A percentile compares a stretch with the other conserved stretches of the same genome.
Evolutionary conservation across 2,113 vertebrate species (phyloP).

Genomic region (Danio rerio): GRCz12tu NC_133190.1:42213001-42213500

Average conservation of each 20-base stretch:
- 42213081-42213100: neutral
- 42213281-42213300: no score
- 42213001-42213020: neutral
- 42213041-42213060: constrained; percentile 6
- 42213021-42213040: constrained; percentile 9
- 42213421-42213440: neutral
- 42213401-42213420: neutral
- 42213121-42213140: neutral
- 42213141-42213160: neutral
- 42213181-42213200: neutral
- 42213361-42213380: no score
- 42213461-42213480: constrained; percentile 11
- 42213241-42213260: neutral
- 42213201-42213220: constrained; percentile 8
- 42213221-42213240: constrained; percentile 14
- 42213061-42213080: neutral
- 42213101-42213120: neutral
- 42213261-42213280: no score
- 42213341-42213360: no score
- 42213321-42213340: no score
- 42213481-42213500: constrained; percentile 24
- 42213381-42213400: no score
- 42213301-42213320: no score
- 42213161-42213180: neutral
- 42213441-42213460: neutral